Conservation (phyloP, 2,888 invertebrate genomes). For the Lydus trimaculatus region DNA sequence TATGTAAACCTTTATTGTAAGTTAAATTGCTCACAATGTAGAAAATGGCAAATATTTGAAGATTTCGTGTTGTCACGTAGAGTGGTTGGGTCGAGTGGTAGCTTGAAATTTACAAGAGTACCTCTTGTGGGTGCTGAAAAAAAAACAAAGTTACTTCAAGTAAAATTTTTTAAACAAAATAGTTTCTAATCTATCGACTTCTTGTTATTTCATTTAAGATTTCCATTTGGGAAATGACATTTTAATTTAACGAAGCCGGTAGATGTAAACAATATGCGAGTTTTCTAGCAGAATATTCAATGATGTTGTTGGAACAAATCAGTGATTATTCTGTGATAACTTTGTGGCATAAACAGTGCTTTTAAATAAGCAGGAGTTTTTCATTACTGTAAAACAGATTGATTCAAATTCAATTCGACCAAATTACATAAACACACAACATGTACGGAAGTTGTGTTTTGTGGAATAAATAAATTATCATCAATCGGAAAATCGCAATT, state of each 20-base stretch:
- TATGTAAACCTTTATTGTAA: not conserved
- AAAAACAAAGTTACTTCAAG: not conserved
- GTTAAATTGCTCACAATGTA: not conserved
- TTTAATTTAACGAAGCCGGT: slow-evolving; percentile 1
- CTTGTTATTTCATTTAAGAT: not conserved
- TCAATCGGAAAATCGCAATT: too few relatives aligned
- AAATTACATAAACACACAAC: not conserved
- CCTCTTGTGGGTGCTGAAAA: too few relatives aligned
- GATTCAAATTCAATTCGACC: not conserved
- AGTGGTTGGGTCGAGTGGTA: not conserved
- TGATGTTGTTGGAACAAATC: not conserved
- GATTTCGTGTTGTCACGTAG: not conserved
- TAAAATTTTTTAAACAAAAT: not conserved
- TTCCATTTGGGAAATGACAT: not conserved
- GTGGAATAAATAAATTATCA: too few relatives aligned
- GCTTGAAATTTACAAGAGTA: not conserved
- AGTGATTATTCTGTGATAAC: not conserved
- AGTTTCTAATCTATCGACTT: not conserved
- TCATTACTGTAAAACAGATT: not conserved
- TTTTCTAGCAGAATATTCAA: not conserved
- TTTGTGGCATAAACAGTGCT: not conserved
- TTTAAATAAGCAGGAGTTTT: not conserved
- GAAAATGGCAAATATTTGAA: slow-evolving; percentile 2
- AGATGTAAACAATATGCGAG: not conserved
- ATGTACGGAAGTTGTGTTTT: not conserved